These are phyloP conservation scores for Rutpela maculata DNA, from an alignment of 2,888 invertebrate species.

Conservation along the genomic window DNA sequence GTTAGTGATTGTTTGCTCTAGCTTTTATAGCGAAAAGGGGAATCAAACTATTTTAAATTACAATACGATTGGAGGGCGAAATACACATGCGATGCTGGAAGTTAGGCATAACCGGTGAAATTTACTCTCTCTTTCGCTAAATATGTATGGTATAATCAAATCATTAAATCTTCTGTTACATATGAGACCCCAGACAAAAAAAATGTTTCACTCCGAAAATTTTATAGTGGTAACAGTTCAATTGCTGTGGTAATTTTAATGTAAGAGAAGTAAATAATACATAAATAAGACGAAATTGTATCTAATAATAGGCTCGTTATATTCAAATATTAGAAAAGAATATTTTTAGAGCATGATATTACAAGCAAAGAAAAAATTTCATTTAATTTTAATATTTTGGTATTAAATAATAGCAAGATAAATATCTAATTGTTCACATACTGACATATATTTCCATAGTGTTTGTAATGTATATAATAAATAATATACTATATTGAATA, in stretches of 20 bases:
- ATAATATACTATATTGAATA: too few relatives aligned
- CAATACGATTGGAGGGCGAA: constrained; percentile 13
- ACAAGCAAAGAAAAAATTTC: background rate
- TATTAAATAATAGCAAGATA: background rate
- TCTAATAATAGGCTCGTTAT: background rate
- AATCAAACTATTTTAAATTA: constrained; percentile 34
- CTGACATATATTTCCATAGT: too few relatives aligned
- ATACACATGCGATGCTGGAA: constrained; percentile 29
- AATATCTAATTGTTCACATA: background rate
- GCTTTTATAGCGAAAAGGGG: constrained; percentile 42
- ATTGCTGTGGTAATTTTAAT: constrained; percentile 3
- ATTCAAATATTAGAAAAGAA: background rate
- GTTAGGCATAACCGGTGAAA: constrained; percentile 39
- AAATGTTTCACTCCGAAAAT: constrained; percentile 24
- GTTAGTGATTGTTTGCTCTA: constrained; percentile 41
- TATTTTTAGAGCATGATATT: constrained; percentile 27
- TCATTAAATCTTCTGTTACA: constrained; percentile 33
- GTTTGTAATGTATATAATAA: too few relatives aligned
- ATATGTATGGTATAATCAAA: constrained; percentile 38
- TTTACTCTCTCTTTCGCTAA: constrained; percentile 40
- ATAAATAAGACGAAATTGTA: constrained; percentile 5
- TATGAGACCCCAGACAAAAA: constrained; percentile 2
- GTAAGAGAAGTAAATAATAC: constrained; percentile 10
- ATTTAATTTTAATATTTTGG: background rate
- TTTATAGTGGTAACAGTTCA: constrained; percentile 17